phyloP scores from a whole-genome alignment of 2,113 vertebrate genomes.

The Mormoops blainvillei region DNA sequence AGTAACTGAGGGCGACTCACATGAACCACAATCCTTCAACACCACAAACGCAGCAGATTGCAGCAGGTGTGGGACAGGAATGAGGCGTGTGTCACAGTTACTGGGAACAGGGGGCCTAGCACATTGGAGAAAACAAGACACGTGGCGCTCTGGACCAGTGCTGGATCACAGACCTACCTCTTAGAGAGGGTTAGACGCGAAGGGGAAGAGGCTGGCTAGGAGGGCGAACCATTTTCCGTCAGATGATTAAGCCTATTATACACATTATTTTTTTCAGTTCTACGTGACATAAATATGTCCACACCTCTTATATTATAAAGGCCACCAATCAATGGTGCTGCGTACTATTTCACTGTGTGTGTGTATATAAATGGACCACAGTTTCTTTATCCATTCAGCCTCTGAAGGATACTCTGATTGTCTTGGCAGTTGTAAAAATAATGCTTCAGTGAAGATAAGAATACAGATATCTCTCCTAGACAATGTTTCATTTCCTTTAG shows the following conservation, averaged over 20 bases:
- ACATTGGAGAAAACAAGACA: not conserved
- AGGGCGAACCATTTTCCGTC: not conserved
- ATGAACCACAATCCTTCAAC: not conserved
- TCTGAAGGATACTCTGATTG: not conserved
- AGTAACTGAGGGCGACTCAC: not conserved
- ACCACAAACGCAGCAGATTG: not conserved
- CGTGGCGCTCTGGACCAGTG: fast-evolving
- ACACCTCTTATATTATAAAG: not conserved
- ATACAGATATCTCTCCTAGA: not conserved
- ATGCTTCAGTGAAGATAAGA: not conserved
- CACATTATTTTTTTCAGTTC: not conserved
- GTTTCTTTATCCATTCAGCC: not conserved
- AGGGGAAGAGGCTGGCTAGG: not conserved
- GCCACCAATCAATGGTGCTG: not conserved
- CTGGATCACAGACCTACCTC: not conserved
- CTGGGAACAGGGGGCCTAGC: not conserved
- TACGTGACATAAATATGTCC: not conserved
- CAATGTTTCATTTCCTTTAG: not conserved
- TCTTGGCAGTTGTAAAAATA: not conserved
- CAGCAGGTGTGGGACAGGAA: not conserved
- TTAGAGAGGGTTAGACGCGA: not conserved
- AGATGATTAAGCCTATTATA: not conserved
- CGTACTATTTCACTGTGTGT: not conserved
- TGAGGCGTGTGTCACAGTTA: not conserved
- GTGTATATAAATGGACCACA: not conserved